Conservation (phyloP, 53 echinoderm and acorn worm genomes). For the Echinarachnius parma region DNA sequence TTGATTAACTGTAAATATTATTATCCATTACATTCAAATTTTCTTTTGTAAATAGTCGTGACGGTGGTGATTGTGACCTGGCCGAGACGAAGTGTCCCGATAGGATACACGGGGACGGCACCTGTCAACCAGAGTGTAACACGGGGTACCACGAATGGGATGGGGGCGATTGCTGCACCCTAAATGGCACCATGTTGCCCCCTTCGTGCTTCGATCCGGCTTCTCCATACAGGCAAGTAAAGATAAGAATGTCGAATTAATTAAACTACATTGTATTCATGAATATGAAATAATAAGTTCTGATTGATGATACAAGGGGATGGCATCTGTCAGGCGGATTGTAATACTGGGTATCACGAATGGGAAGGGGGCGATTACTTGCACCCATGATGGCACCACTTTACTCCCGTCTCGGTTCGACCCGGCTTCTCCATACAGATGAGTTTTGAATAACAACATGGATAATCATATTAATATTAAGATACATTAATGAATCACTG, state of each 20-base stretch:
- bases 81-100: neutral
- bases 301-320: conserved; percentile 53
- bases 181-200: conserved; percentile 29
- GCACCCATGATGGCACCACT: conserved; percentile 48
- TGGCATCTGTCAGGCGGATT: conserved; percentile 55
- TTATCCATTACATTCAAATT: too few relatives aligned
- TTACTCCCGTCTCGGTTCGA: conserved; percentile 57
- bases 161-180: conserved; percentile 84
- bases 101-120: conserved; percentile 43
- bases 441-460: too few relatives aligned
- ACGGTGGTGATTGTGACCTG: conserved; percentile 54
- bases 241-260: neutral
- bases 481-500: too few relatives aligned
- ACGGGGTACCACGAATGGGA: conserved; percentile 64
- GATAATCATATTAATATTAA: too few relatives aligned
- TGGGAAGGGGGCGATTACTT: conserved; percentile 93
- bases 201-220: conserved; percentile 71
- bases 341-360: conserved; percentile 61
- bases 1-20: too few relatives aligned
- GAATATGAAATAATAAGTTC: too few relatives aligned
- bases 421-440: conserved; percentile 74
- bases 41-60: too few relatives aligned
- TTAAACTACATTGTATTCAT: too few relatives aligned
- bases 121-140: conserved; percentile 71
- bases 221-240: conserved; percentile 65